Evolutionary conservation across 2,888 invertebrate species (phyloP).

Genomic region (Papilio elwesi): DNA sequence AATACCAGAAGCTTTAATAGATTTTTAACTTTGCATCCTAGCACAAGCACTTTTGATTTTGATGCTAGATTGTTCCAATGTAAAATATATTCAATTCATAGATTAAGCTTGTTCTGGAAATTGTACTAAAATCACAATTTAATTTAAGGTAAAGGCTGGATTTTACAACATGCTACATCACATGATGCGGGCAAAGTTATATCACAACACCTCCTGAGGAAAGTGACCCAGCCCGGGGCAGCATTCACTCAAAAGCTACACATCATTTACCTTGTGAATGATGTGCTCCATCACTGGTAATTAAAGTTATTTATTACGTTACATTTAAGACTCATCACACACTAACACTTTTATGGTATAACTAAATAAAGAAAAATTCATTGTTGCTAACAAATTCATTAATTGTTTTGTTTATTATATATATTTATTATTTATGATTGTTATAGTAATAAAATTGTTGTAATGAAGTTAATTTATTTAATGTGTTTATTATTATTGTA

Average conservation of each 20-base stretch:
- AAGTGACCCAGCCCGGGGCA: slow-evolving; percentile 87
- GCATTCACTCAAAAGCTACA: slow-evolving; percentile 97
- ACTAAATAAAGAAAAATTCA: slow-evolving; percentile 13
- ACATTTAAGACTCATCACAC: slow-evolving; percentile 15
- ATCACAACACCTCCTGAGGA: slow-evolving; percentile 94
- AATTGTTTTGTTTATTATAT: neutral
- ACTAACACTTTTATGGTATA: slow-evolving; percentile 28
- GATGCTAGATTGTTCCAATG: too few species aligned
- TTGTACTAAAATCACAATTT: neutral
- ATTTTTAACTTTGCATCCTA: too few species aligned
- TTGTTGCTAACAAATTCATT: slow-evolving; percentile 31
- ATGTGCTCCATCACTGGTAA: slow-evolving; percentile 98
- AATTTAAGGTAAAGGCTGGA: slow-evolving; percentile 95
- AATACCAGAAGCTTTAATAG: too few species aligned
- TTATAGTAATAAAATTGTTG: neutral
- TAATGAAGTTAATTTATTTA: neutral
- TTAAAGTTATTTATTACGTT: slow-evolving; percentile 28
- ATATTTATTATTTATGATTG: slow-evolving; percentile 1
- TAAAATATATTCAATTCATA: too few species aligned
- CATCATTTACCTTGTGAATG: slow-evolving; percentile 99
- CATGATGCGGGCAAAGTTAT: slow-evolving; percentile 94
- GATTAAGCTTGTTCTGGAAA: too few species aligned
- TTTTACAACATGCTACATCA: slow-evolving; percentile 94
- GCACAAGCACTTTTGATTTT: too few species aligned
- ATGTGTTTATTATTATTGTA: slow-evolving; percentile 6